phyloP scores from a whole-genome alignment of 2,888 invertebrate genomes.

The Molorchus minor region DNA sequence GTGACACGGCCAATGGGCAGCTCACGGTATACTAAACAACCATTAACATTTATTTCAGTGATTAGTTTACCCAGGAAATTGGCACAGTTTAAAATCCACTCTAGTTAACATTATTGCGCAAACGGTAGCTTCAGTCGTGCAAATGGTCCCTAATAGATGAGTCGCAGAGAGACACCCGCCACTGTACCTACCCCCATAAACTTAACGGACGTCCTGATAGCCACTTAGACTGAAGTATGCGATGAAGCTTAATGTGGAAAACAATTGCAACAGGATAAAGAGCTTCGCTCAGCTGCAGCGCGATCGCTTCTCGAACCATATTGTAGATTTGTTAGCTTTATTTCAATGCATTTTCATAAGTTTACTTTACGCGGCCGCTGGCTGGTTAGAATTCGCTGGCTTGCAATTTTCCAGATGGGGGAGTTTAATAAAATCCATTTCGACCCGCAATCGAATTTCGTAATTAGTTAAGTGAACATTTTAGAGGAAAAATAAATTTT shows the following conservation, averaged over 20 bases:
- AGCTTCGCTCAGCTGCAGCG: neutral
- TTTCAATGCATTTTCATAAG: conserved; percentile 29
- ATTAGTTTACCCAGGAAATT: too few relatives aligned
- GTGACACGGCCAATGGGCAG: too few relatives aligned
- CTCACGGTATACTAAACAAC: too few relatives aligned
- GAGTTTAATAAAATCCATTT: conserved; percentile 1
- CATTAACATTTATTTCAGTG: too few relatives aligned
- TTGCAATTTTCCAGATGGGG: conserved; percentile 45
- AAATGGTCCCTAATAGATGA: too few relatives aligned
- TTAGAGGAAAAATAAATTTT: neutral
- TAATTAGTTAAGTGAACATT: neutral
- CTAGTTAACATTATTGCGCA: too few relatives aligned
- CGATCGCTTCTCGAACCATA: neutral
- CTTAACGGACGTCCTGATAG: conserved; percentile 45
- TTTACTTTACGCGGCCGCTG: conserved; percentile 47
- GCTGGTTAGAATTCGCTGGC: conserved; percentile 50
- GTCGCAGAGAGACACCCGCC: too few relatives aligned
- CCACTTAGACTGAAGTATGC: conserved; percentile 45
- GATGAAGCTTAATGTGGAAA: conserved; percentile 26
- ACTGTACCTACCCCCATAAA: conserved; percentile 48
- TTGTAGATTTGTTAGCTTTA: conserved; percentile 26
- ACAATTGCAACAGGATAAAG: conserved; percentile 18
- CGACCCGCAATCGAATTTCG: too few relatives aligned
- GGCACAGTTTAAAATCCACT: too few relatives aligned
- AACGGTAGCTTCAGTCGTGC: too few relatives aligned